Base-by-base conservation (phyloP, 30 jellyfish, hydroid and myxozoan genomes). In the Nemopilema nomurai region DNA sequence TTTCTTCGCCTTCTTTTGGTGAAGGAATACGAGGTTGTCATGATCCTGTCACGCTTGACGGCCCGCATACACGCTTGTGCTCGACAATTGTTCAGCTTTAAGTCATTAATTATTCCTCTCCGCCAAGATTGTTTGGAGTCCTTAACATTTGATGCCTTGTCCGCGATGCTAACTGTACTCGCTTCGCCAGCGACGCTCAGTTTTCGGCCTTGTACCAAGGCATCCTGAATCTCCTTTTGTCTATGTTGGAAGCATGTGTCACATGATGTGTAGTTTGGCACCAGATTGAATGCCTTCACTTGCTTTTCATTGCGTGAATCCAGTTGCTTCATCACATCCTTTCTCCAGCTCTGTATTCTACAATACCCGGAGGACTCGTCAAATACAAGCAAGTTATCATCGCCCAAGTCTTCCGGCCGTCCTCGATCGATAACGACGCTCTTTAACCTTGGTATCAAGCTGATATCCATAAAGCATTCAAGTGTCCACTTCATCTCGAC, bases 401-500 rank as follows among this genome's bases (percentile, higher is more conserved):
- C 74, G 0, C 88, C 96, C 27, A 83, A 66, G 62, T 77, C 89
- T 32, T 87, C 96, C 0, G 74, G 83, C 74, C 96, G 22, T 1
- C 88, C 89, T 77, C 96, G 65, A 68, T 77, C 96, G 7, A 87
- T 87, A 8, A 87, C 53, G 16, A 87, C 96, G 1, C 96, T 53
- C 22, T 74, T 70, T 31, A 87, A 25, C 78, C 74, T 53, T 18
- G 87, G 96, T 31, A 87, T 53, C 64, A 87, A 74, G 18, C 51
- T 28, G 51, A 71, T 25, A 57, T 87, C 90, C 69, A 77, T 20
- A 53, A 73, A 87, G 49, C 88, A 87, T 70, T 87, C 90, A 74
- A 87, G 32, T 65, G 90, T 87, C 96, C 96, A 87, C 57, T 87
- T 87, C 76, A 62, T 75, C 69, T 87, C 96, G 18, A 65, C 86